A percentile compares a stretch with the other conserved stretches of the same genome.
Evolutionary conservation across 2,888 invertebrate species (phyloP).

Genomic region (Andricus curvator): DNA sequence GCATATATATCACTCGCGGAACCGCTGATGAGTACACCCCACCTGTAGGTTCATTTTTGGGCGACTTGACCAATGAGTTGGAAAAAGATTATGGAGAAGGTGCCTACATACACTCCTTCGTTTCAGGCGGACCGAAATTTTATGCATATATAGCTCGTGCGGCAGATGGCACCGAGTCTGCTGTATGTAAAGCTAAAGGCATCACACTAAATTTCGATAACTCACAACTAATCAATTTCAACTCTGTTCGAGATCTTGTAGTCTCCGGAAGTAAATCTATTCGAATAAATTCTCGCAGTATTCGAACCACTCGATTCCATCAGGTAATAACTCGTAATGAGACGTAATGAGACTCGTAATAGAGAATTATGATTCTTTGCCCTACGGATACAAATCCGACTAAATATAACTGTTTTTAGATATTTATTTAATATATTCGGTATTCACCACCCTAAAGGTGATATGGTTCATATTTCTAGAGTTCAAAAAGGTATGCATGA

Average conservation of each 20-base stretch:
- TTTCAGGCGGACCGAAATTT: constrained; percentile 43
- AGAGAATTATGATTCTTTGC: constrained; percentile 19
- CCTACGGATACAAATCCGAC: constrained; percentile 30
- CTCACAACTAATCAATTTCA: constrained; percentile 16
- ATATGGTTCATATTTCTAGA: too few species aligned
- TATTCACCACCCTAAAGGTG: too few species aligned
- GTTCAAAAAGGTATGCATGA: too few species aligned
- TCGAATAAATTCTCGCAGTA: neutral
- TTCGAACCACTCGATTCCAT: neutral
- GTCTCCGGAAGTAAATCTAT: too few species aligned
- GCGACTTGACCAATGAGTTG: constrained; percentile 48
- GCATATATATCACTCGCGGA: constrained; percentile 18
- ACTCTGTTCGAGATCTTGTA: neutral
- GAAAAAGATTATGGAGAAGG: neutral
- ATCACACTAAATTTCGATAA: constrained; percentile 41
- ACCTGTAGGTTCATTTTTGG: constrained; percentile 25
- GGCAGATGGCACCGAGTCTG: neutral
- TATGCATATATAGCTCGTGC: constrained; percentile 36
- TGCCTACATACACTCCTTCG: constrained; percentile 41
- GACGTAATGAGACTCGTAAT: too few species aligned
- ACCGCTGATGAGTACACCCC: constrained; percentile 31
- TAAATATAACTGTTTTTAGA: neutral
- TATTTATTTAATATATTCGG: too few species aligned
- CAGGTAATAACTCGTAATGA: neutral
- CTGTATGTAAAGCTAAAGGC: neutral